Evolutionary conservation across 1,140 invertebrate species (phyloP), one percentile per base, ranked within the genome.

Genomic region (Uloborus diversus): DNA sequence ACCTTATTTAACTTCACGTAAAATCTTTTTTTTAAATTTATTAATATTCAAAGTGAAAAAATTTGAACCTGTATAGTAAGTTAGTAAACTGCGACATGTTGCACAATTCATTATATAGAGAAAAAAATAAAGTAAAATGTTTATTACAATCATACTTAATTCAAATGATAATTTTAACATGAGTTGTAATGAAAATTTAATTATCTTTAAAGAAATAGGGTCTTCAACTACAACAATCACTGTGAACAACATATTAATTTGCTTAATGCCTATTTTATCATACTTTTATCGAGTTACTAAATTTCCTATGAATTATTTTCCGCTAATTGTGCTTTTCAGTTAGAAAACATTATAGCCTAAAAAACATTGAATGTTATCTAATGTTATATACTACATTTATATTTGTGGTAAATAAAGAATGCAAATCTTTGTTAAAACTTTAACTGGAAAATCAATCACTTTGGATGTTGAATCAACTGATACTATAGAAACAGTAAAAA

Each of bases 401-500:
- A 13, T 14, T 17, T 59, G 14, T 30, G 47, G 28, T 37, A 37
- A 37, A 66, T 20, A 27, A 47, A 65, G 28, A n/a, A 70, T 70
- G 68, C 68, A 70, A 17, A 9, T 70, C 78, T 88, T 87, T 80
- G 87, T 88, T 0, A 88, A 88, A 76, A 89, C 86, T 7, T 81
- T 88, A 1, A 88, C 87, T 28, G 64, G 87, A 17, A 88, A 89
- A 78, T 89, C 88, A 49, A 87, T 89, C 65, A 88, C 87, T 32
- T 82, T 89, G 3, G 87, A 89, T 61, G 87, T 88, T 47, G 86
- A 88, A 59, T 82, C 88, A 28, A 94, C 92, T 49, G 94, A 97
- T 86, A 95, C 94, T 33, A 96, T 96, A 85, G 94, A 96, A 88
- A 95, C 96, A 4, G 57, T 61, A 14, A 62, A 62, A 25, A 5